Percentiles rank a stretch among this genome's conserved stretches.
Conservation (phyloP, 2,888 invertebrate genomes). For the Phasia obesa region DNA sequence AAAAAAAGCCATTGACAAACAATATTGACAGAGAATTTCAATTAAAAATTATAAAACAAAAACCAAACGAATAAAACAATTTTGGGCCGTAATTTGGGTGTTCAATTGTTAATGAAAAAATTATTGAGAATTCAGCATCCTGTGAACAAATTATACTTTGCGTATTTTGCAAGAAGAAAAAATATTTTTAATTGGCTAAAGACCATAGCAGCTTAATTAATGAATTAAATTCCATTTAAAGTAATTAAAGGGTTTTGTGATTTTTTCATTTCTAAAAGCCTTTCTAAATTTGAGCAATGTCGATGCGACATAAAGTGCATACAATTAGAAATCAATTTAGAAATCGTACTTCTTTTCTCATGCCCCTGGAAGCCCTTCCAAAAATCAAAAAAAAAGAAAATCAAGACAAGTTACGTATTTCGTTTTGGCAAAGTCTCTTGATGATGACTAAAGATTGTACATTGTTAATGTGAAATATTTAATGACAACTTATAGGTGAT, state of each 20-base stretch:
- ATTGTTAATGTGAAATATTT: conserved; percentile 24
- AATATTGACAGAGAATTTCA: conserved; percentile 52
- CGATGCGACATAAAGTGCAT: not conserved
- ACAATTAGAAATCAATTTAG: conserved; percentile 46
- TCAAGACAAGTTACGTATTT: conserved; percentile 22
- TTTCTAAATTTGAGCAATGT: not conserved
- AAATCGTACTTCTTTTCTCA: conserved; percentile 14
- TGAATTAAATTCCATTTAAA: conserved; percentile 46
- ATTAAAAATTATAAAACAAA: conserved; percentile 23
- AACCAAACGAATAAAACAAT: not conserved
- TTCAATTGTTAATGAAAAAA: conserved; percentile 33
- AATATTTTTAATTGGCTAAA: conserved; percentile 31
- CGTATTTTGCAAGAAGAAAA: not conserved
- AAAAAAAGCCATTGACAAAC: conserved; percentile 42
- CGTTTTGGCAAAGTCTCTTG: conserved; percentile 17
- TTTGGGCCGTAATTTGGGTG: not conserved
- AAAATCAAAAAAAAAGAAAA: not conserved
- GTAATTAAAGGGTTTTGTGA: conserved; percentile 15
- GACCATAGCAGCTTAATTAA: not conserved
- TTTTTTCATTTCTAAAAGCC: not conserved
- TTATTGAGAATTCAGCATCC: not conserved
- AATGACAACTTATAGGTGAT: conserved; percentile 50
- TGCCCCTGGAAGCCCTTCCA: too few species aligned
- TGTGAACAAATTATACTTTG: not conserved
- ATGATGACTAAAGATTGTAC: conserved; percentile 19